Evolutionary conservation across 2,797 vertebrate species (phyloP), one percentile per base, ranked within the genome.

Genomic region (Dryobates pubescens): DNA sequence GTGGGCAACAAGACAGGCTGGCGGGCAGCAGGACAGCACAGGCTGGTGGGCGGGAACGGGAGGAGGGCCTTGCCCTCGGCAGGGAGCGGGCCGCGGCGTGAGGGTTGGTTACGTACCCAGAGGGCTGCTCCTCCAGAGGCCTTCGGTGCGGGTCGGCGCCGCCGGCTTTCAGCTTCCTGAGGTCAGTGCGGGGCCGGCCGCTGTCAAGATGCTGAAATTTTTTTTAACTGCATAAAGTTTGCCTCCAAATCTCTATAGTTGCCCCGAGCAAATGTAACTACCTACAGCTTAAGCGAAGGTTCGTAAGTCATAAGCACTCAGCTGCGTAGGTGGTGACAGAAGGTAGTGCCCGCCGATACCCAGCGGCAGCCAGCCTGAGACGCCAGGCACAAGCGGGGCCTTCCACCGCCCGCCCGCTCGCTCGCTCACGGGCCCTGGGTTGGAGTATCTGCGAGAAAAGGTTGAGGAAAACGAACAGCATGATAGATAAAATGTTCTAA

Each of bases 41-140:
- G 41, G 41, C 41, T 17, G 41, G 41, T 7, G 41, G 41, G 41
- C 41, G 41, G 41, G 9, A 70, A 75, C 27, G 61, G 49, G 77
- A 17, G 19, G 17, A 9, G 19, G 19, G 10, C 15, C 22, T n/a
- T 12, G 14, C 22, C 36, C 23, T 11, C 9, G 4, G 26, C 36
- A 19, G 10, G 24, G 13, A 6, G 34, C 7, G 26, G 32, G 19
- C 4, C n/a, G 23, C 4, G 5, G 30, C 17, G 6, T 6, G 36
- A 17, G 4, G 26, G 32, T 10, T 3, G 30, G 13, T 5, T 2
- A 1, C 27, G 0, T 23, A 11, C 1, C 9, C 11, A 6, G 19
- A 13, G 19, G 13, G 19, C 18, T 5, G 13, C 23, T 16, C 13
- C 29, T 26, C 6, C 6, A 8, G 7, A 7, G 17, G 27, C 17